Conservation (phyloP, 2,113 vertebrate genomes). For the Pygoscelis antarcticus region DNA sequence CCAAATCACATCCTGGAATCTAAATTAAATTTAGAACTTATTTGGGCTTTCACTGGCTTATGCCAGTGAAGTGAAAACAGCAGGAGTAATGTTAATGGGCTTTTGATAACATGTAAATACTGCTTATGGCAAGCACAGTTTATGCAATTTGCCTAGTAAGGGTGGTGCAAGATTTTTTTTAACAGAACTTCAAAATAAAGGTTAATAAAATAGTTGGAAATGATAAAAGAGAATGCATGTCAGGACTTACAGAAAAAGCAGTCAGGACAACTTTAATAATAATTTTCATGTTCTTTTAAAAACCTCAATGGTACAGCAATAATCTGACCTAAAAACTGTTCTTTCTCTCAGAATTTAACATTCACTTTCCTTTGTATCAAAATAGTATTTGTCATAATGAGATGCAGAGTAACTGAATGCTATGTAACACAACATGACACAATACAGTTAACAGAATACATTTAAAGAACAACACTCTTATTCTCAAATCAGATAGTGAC, state of each 20-base stretch:
- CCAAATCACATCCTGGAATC: not conserved
- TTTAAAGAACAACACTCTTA: constrained; percentile 40
- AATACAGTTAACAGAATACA: constrained; percentile 51
- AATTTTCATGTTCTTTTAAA: constrained; percentile 2
- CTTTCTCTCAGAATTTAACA: not conserved
- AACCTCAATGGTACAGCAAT: not conserved
- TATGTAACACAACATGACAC: constrained; percentile 49
- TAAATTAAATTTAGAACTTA: constrained; percentile 37
- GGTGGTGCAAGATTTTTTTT: not conserved
- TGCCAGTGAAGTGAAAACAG: constrained; percentile 22
- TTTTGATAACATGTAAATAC: constrained; percentile 4
- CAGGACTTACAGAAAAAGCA: not conserved
- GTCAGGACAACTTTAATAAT: not conserved
- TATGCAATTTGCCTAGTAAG: not conserved
- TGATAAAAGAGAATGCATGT: not conserved
- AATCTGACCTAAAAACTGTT: constrained; percentile 18
- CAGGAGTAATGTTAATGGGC: constrained; percentile 9
- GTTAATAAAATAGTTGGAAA: not conserved
- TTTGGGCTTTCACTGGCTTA: not conserved
- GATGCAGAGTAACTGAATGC: constrained; percentile 48
- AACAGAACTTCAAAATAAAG: not conserved
- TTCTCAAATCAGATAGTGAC: constrained; percentile 48
- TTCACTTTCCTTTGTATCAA: constrained; percentile 24
- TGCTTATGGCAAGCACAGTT: not conserved
- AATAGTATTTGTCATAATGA: constrained; percentile 49